Evolutionary conservation across 2,113 vertebrate genomes (phyloP).

Genomic region (Nibea coibor): DNA sequence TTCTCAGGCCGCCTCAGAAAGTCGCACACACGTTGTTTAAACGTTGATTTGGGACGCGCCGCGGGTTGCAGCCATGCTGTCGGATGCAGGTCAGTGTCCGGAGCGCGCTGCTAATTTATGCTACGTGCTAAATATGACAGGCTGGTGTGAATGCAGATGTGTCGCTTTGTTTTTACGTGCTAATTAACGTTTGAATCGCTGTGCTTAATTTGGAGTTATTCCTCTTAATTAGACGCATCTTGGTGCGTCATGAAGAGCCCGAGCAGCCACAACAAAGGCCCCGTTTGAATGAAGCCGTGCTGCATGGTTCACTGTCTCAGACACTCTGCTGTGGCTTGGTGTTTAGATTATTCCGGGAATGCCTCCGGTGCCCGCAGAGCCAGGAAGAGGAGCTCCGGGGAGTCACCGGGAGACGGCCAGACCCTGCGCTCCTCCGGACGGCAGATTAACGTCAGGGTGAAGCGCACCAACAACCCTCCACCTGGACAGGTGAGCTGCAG

Average conservation of each 20-base stretch:
- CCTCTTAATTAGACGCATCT: too few relatives aligned
- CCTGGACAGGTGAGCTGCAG: constrained; percentile 75
- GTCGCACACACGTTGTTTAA: background rate
- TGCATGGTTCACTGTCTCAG: background rate
- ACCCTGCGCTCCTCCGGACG: constrained; percentile 91
- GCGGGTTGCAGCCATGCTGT: constrained; percentile 67
- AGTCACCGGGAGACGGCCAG: constrained; percentile 87
- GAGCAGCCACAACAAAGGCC: constrained; percentile 7
- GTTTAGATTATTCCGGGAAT: constrained; percentile 80
- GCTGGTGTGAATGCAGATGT: constrained; percentile 42
- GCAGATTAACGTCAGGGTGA: constrained; percentile 85
- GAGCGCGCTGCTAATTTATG: background rate
- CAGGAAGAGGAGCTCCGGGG: constrained; percentile 87
- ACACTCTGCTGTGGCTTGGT: background rate
- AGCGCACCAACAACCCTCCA: constrained; percentile 80
- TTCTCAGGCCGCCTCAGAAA: background rate
- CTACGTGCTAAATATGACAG: constrained; percentile 69
- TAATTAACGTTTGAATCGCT: background rate
- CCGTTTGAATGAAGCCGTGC: background rate
- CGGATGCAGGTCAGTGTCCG: constrained; percentile 79
- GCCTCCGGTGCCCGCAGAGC: constrained; percentile 86
- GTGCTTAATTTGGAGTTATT: background rate
- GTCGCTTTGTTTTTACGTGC: constrained; percentile 2
- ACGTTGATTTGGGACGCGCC: background rate
- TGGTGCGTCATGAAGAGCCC: background rate